Base-by-base conservation (phyloP, 2,113 vertebrate genomes). In the Tricholaema leucomelas region DNA sequence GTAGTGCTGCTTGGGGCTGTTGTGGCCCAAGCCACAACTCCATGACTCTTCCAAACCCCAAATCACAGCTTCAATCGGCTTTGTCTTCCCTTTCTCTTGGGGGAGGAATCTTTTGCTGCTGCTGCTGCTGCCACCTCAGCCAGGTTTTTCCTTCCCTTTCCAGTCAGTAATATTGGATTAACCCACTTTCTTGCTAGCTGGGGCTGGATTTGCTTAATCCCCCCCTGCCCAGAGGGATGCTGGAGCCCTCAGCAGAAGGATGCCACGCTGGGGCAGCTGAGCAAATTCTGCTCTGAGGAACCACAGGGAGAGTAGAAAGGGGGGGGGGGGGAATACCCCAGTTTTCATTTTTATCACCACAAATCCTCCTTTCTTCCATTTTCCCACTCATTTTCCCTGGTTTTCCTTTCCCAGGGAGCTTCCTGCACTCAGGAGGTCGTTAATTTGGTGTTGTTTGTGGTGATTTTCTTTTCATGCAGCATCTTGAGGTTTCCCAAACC, bases 81-180 rank as follows among this genome's bases (percentile, higher is more conserved):
- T 24, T 0, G 0, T 21, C 33, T 87, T 55, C 59, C 15, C 0
- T 0, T 30, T 71, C 16, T 50, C 65, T 73, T 2, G 4, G 15
- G 19, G 42, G 24, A 44, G 28, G 33, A 50, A 35, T 23, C 2
- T 42, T 60, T 60, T 65, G n/a, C n/a, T 73, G 36, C 48, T 3
- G 1, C 36, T 1, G 3, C 12, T 7, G 2, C 63, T 17, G 6
- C 75, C 6, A 0, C 76, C 82, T 85, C 88, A 44, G 11, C 12
- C 8, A 2, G 79, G 64, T 77, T 93, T 93, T 90, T 35, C 91
- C 74, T 91, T 91, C 90, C 89, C 40, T 77, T 96, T 92, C 66
- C 94, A 76, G 94, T 72, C 10, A 0, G 89, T 98, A 97, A 98
- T 97, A 96, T 98, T 98, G 97, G 97, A 98, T 98, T 98, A 98